Conservation (phyloP, 2,797 vertebrate genomes). For the Onychomys arenicola region DNA sequence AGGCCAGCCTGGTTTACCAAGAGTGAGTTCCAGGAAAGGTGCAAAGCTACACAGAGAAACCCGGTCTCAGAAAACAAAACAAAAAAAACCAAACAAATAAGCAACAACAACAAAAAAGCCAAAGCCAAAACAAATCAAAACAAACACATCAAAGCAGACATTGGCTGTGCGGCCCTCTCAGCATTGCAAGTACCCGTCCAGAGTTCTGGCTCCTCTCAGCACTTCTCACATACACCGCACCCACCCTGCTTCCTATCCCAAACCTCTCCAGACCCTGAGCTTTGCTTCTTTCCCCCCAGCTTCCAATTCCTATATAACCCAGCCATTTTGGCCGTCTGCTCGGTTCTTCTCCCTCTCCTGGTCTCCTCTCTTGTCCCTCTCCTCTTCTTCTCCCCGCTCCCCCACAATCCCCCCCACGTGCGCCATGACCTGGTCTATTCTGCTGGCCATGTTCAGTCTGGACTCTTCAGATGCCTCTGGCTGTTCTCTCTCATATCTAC, state of each 20-base stretch:
- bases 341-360: not conserved
- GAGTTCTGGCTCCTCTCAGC: not conserved
- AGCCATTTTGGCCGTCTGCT: not conserved
- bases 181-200: not conserved
- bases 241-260: not conserved
- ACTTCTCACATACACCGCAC: not conserved
- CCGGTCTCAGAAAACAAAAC: not conserved
- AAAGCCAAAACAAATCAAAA: not conserved
- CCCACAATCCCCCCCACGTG: too few species aligned
- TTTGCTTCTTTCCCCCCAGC: not conserved
- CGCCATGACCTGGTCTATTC: not conserved
- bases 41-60: not conserved
- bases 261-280: not conserved
- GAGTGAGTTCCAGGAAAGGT: not conserved
- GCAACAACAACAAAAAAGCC: not conserved
- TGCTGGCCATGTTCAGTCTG: not conserved
- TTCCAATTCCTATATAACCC: not conserved
- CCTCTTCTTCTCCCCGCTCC: not conserved
- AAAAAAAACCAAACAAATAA: not conserved
- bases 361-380: not conserved
- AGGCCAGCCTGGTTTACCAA: not conserved
- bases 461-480: not conserved
- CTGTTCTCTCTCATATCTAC: not conserved
- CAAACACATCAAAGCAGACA: not conserved
- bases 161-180: not conserved